phyloP scores from a whole-genome alignment of 2,113 vertebrate genomes.

The Pimephales promelas region DNA sequence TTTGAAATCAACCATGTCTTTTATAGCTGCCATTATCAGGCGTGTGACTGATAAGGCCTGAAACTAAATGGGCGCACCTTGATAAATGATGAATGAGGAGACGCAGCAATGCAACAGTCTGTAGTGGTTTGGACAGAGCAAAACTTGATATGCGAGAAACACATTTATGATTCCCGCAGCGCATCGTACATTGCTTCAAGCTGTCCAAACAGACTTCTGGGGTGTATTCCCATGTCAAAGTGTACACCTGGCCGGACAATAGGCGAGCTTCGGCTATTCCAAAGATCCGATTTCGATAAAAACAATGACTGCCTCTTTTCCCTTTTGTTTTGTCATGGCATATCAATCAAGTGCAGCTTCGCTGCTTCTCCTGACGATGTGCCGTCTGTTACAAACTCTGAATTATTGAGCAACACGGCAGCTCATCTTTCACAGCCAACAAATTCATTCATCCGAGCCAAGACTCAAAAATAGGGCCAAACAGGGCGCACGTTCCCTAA shows the following conservation, averaged over 20 bases:
- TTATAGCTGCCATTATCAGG: constrained; percentile 68
- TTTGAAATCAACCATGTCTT: constrained; percentile 50
- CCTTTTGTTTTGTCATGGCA: constrained; percentile 69
- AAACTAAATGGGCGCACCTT: constrained; percentile 61
- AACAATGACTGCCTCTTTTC: constrained; percentile 62
- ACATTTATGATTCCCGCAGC: neutral
- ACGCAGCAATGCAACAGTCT: constrained; percentile 42
- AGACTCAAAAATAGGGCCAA: constrained; percentile 47
- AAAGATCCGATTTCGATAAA: constrained; percentile 67
- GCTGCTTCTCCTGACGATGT: constrained; percentile 67
- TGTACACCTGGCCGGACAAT: constrained; percentile 54
- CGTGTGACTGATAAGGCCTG: constrained; percentile 70
- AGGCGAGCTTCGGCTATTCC: constrained; percentile 47
- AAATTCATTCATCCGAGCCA: constrained; percentile 68
- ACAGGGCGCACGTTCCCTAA: neutral
- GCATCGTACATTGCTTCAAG: constrained; percentile 53
- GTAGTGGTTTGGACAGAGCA: constrained; percentile 53
- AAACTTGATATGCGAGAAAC: constrained; percentile 48
- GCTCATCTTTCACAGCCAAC: constrained; percentile 76
- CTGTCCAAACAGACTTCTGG: constrained; percentile 46
- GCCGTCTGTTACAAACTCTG: constrained; percentile 79
- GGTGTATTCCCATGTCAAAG: constrained; percentile 49
- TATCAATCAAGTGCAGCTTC: constrained; percentile 66
- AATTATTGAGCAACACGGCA: constrained; percentile 76
- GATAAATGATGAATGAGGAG: constrained; percentile 67